Evolutionary conservation across 92 coral and sea anemone species (phyloP).

Genomic region (Bergia sp.): DNA sequence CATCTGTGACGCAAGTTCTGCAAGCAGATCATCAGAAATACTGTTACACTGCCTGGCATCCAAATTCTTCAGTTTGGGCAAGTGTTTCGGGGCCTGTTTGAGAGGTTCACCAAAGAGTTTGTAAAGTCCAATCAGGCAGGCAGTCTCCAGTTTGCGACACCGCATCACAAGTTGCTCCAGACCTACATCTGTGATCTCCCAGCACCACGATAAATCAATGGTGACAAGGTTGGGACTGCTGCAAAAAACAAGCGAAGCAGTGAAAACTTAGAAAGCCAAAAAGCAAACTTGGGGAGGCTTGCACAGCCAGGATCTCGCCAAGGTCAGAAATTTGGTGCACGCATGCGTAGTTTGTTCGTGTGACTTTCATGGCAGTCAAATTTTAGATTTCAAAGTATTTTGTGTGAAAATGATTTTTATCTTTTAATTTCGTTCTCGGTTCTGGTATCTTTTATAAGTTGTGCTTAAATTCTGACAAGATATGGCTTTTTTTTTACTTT

Average conservation of each 20-base stretch:
- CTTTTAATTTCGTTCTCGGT: background rate
- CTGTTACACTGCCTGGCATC: slow-evolving; percentile 89
- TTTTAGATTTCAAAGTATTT: no score
- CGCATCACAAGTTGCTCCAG: slow-evolving; percentile 65
- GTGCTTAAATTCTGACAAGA: background rate
- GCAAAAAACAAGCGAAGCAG: background rate
- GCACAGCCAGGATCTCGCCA: no score
- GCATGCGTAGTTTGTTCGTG: background rate
- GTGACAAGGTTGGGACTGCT: slow-evolving; percentile 79
- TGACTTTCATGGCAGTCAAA: background rate
- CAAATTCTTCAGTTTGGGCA: slow-evolving; percentile 74
- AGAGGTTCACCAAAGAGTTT: slow-evolving; percentile 79
- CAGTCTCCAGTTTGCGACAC: slow-evolving; percentile 65
- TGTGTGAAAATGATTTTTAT: no score
- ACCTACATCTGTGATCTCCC: slow-evolving; percentile 89
- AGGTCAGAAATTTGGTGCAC: background rate
- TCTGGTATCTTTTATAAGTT: no score
- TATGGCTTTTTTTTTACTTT: background rate
- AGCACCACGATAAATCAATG: slow-evolving; percentile 94
- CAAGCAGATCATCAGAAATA: slow-evolving; percentile 79
- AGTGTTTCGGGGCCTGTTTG: slow-evolving; percentile 52
- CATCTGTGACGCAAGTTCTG: slow-evolving; percentile 67
- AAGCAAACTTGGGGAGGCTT: background rate
- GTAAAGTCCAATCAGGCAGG: slow-evolving; percentile 74
- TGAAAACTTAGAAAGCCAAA: background rate